A percentile compares a stretch with the other conserved stretches of the same genome.
These are phyloP conservation scores for Phaethon lepturus DNA, from an alignment of 2,113 vertebrate species.

Conservation along the genomic window DNA sequence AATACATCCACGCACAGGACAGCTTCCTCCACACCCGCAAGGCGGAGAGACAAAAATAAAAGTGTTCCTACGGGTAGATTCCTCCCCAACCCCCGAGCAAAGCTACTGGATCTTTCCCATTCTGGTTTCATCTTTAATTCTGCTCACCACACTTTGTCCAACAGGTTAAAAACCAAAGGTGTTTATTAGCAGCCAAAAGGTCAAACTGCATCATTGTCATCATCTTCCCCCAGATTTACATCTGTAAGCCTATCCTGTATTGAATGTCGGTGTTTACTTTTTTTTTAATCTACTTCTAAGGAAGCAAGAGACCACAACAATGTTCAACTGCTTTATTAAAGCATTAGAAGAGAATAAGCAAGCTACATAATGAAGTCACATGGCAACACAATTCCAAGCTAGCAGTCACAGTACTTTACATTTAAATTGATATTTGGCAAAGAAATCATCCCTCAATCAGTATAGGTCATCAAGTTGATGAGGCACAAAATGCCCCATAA, in stretches of 20 bases:
- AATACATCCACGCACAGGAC: too few relatives aligned
- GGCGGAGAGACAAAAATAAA: background rate
- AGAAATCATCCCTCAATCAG: background rate
- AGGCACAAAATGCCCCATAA: background rate
- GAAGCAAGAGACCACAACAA: background rate
- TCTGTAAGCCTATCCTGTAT: background rate
- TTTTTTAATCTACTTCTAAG: background rate
- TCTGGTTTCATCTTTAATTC: background rate
- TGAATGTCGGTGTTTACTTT: background rate
- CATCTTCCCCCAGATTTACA: background rate
- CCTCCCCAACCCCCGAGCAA: background rate
- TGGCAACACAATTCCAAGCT: background rate
- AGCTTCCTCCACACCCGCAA: background rate
- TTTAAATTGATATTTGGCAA: background rate
- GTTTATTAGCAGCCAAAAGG: background rate
- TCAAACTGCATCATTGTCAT: background rate
- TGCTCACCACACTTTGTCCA: background rate
- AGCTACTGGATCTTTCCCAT: background rate
- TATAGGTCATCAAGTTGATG: background rate
- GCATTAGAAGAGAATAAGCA: background rate
- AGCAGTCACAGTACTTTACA: background rate
- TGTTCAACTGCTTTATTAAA: background rate
- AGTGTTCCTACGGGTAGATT: background rate
- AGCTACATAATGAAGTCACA: background rate
- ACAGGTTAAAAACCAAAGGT: background rate